Conservation (phyloP, 2,113 vertebrate species). For the Aegotheles bennettii region DNA sequence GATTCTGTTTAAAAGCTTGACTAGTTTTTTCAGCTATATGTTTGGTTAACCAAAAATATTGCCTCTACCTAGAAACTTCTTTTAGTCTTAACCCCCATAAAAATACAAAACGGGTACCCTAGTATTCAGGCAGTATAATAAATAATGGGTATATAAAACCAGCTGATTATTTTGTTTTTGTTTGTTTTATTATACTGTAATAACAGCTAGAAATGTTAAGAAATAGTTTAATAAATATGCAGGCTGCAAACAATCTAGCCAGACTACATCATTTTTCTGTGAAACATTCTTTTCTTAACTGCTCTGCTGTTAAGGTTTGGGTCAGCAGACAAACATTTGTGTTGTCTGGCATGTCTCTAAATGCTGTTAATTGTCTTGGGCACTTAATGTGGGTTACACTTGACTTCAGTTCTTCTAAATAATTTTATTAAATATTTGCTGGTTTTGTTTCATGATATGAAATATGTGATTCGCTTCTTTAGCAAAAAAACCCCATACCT, state of each 20-base stretch:
- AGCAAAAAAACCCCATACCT: background rate
- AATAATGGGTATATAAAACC: background rate
- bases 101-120: background rate
- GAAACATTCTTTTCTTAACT: background rate
- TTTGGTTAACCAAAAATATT: background rate
- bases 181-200: background rate
- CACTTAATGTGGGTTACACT: background rate
- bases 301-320: background rate
- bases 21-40: accelerated
- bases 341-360: background rate
- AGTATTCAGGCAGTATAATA: background rate
- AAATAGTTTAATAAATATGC: background rate
- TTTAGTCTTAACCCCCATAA: background rate
- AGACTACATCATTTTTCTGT: background rate
- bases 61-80: background rate
- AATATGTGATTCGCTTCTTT: background rate
- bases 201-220: background rate
- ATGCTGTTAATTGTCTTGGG: background rate
- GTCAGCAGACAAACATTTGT: background rate
- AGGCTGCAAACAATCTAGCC: background rate
- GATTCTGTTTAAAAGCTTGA: background rate
- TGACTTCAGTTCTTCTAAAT: background rate
- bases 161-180: too few species aligned
- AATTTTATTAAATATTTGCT: background rate
- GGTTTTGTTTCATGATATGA: background rate